Percentiles rank a stretch among this genome's conserved stretches.
phyloP scores from a whole-genome alignment of 2,888 invertebrate species.

The Balanococcus diminutus region DNA sequence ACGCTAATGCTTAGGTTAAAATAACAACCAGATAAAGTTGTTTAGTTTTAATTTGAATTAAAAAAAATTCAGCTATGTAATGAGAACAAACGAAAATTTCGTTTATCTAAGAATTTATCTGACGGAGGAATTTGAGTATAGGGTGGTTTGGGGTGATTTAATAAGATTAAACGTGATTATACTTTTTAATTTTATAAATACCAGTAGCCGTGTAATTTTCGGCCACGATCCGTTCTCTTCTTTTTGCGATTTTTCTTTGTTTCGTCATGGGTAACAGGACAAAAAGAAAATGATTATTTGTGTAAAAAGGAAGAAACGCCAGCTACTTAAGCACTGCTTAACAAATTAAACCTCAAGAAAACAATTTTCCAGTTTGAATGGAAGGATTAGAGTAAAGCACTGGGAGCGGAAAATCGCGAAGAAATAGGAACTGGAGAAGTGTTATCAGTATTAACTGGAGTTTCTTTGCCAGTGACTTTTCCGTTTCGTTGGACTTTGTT shows the following conservation, averaged over 20 bases:
- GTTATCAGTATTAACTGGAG: slow-evolving; percentile 51
- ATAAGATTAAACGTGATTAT: slow-evolving; percentile 51
- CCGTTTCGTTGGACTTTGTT: slow-evolving; percentile 52
- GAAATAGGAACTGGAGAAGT: slow-evolving; percentile 48
- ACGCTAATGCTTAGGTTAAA: slow-evolving; percentile 34
- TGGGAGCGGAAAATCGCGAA: slow-evolving; percentile 44
- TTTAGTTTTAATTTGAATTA: slow-evolving; percentile 48
- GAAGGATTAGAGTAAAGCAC: slow-evolving; percentile 47
- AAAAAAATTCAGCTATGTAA: slow-evolving; percentile 41
- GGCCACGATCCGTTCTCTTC: slow-evolving; percentile 25
- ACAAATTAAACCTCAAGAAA: slow-evolving; percentile 52
- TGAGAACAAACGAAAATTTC: slow-evolving; percentile 38
- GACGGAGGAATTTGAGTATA: neutral
- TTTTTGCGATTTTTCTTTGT: slow-evolving; percentile 38
- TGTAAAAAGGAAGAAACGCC: slow-evolving; percentile 45
- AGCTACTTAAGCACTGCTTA: slow-evolving; percentile 53
- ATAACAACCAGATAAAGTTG: slow-evolving; percentile 32
- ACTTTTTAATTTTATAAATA: slow-evolving; percentile 52
- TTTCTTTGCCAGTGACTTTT: slow-evolving; percentile 51
- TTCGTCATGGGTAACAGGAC: slow-evolving; percentile 14
- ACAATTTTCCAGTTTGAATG: slow-evolving; percentile 50
- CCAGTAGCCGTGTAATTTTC: slow-evolving; percentile 37
- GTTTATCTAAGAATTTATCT: slow-evolving; percentile 48
- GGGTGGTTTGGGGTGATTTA: slow-evolving; percentile 28
- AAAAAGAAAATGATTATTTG: slow-evolving; percentile 49